Percentiles rank a stretch among this genome's conserved stretches.
Evolutionary conservation across 2,888 invertebrate species (phyloP).

Genomic region (Strigamia crassipes): DNA sequence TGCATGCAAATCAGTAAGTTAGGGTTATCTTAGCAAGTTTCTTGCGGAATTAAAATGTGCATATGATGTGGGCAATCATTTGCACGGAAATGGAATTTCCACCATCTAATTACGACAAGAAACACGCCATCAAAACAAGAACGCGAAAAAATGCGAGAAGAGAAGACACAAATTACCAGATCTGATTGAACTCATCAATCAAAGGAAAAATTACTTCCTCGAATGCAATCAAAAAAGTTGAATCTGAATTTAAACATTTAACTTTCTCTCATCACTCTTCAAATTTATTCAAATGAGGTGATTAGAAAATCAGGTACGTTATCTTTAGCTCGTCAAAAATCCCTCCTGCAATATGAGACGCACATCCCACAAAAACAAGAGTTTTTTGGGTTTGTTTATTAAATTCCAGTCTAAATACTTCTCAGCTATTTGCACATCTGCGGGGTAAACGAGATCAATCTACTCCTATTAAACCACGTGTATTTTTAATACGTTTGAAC

Average conservation of each 20-base stretch:
- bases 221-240: conserved; percentile 28
- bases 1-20: conserved; percentile 35
- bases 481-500: no score
- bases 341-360: background rate
- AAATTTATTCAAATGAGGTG: conserved; percentile 34
- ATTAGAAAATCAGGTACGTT: conserved; percentile 24
- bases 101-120: conserved; percentile 38
- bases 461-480: no score
- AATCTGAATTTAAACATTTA: conserved; percentile 15
- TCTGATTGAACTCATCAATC: conserved; percentile 39
- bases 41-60: conserved; percentile 32
- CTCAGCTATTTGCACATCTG: no score
- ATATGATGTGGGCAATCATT: conserved; percentile 35
- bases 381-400: background rate
- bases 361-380: background rate
- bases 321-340: conserved; percentile 20
- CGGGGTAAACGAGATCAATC: no score
- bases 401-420: no score
- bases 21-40: conserved; percentile 33
- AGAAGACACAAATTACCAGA: conserved; percentile 24
- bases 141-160: background rate
- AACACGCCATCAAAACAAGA: conserved; percentile 38
- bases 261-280: background rate
- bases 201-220: background rate
- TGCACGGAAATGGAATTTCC: conserved; percentile 42